These are phyloP conservation scores for Oscheius onirici DNA, from an alignment of 2,888 invertebrate species.

Conservation along the genomic window DNA sequence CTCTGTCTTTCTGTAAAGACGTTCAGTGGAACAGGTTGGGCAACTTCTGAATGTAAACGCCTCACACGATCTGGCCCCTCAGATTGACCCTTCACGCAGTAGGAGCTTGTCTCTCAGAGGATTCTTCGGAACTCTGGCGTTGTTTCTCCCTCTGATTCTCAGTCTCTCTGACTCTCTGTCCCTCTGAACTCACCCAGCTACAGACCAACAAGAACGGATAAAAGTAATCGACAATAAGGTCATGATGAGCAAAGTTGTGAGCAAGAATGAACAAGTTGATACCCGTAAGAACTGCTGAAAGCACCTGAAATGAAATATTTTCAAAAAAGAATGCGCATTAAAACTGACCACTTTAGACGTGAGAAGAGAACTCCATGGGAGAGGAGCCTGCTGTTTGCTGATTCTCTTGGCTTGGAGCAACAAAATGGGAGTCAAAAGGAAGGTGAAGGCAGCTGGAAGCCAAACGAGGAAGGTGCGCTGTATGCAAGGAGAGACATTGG, in stretches of 20 bases:
- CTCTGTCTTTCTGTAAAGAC: too few species aligned
- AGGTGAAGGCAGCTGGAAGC: constrained; percentile 55
- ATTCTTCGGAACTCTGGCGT: too few species aligned
- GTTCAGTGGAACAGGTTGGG: too few species aligned
- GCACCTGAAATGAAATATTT: background rate
- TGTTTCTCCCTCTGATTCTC: background rate
- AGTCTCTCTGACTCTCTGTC: background rate
- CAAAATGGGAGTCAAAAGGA: constrained; percentile 49
- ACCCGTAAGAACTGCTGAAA: constrained; percentile 28
- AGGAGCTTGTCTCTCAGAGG: too few species aligned
- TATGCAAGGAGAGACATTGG: constrained; percentile 61
- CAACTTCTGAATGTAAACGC: too few species aligned
- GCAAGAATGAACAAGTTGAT: constrained; percentile 39
- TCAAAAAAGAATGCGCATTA: background rate
- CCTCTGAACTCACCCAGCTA: constrained; percentile 49
- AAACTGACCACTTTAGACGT: constrained; percentile 43
- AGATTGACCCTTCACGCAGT: too few species aligned
- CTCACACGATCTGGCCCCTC: too few species aligned
- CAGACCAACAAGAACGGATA: constrained; percentile 58
- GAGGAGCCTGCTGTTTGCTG: constrained; percentile 32
- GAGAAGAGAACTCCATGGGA: constrained; percentile 41
- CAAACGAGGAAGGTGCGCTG: constrained; percentile 66
- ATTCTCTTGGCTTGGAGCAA: constrained; percentile 40
- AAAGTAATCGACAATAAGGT: constrained; percentile 50
- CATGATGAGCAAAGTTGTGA: constrained; percentile 33